Base-by-base conservation (phyloP, 2,888 invertebrate species). In the Polyommatus iphigenia region DNA sequence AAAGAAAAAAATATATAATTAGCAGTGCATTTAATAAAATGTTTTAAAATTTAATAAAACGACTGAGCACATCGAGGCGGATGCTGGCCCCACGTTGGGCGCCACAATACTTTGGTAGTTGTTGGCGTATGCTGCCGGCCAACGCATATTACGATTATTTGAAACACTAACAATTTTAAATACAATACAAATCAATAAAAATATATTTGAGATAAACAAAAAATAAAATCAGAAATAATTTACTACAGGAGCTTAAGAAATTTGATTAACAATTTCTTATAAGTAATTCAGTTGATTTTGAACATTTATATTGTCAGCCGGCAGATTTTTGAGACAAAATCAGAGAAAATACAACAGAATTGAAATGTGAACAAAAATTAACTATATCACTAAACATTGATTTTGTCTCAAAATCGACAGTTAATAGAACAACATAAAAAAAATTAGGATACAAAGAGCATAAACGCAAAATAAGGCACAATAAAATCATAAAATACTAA, bases 1-100 rank as follows among this genome's bases (percentile, higher is more conserved):
- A 84, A 85, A 85, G 85, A 84, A 84, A 81, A 81, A 83, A 86
- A 83, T 83, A 87, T 89, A 87, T 89, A 87, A 89, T 87, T 89
- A 90, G 90, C 90, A 89, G 90, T 90, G 90, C 90, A 89, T 90
- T 90, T 90, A 90, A 88, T 90, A 88, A 88, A 89, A 90, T 88
- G 88, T n/a, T n/a, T n/a, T n/a, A n/a, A n/a, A n/a, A n/a, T n/a
- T n/a, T n/a, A n/a, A n/a, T n/a, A 89, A 88, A 87, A 85, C 87
- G 87, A 87, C 86, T 88, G 89, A 90, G 88, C 88, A 87, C 85
- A 87, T 84, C 82, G 85, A 89, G 88, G 87, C 88, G 88, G 88
- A 87, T 83, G 83, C 80, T 80, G 82, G 81, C 83, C 80, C 81
- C 82, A 82, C 81, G 79, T 76, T 78, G 59, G 78, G 62, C 75